A percentile compares a stretch with the other conserved stretches of the same genome.
Evolutionary conservation across 2,113 vertebrate species (phyloP).

Genomic region (Chloebia gouldiae): DNA sequence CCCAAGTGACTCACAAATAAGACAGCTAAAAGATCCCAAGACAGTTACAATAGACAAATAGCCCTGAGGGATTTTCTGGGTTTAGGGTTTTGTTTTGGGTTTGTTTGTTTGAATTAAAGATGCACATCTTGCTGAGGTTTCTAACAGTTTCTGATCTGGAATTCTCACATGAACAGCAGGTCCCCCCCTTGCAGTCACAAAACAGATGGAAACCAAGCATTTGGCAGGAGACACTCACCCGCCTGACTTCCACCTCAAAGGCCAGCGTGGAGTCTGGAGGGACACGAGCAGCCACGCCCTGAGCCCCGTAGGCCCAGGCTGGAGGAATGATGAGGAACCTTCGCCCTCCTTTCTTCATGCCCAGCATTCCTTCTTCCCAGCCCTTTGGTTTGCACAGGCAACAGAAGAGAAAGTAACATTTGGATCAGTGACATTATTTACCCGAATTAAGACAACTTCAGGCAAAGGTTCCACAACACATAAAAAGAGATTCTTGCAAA

Average conservation of each 20-base stretch:
- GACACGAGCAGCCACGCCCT: constrained; percentile 80
- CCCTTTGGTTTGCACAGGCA: constrained; percentile 72
- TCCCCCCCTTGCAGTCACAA: not conserved
- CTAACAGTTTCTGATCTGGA: not conserved
- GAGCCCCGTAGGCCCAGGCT: constrained; percentile 79
- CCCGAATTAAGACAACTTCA: not conserved
- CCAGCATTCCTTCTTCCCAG: constrained; percentile 94
- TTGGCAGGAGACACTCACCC: constrained; percentile 75
- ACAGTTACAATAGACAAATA: not conserved
- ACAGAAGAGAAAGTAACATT: not conserved
- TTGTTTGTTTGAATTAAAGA: not conserved
- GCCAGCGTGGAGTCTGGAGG: constrained; percentile 84
- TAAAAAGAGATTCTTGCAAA: not conserved
- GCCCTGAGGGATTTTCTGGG: not conserved
- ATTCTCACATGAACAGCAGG: not conserved
- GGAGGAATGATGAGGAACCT: constrained; percentile 87
- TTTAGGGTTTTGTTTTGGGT: not conserved
- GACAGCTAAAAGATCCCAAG: not conserved
- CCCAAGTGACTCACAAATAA: not conserved
- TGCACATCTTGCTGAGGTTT: not conserved
- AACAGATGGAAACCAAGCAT: not conserved
- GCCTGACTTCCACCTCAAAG: constrained; percentile 86
- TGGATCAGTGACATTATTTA: not conserved
- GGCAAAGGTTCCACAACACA: not conserved
- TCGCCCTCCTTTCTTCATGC: constrained; percentile 87